These are phyloP conservation scores for Chalcis sispes DNA, from an alignment of 2,888 invertebrate species.

Conservation along the genomic window DNA sequence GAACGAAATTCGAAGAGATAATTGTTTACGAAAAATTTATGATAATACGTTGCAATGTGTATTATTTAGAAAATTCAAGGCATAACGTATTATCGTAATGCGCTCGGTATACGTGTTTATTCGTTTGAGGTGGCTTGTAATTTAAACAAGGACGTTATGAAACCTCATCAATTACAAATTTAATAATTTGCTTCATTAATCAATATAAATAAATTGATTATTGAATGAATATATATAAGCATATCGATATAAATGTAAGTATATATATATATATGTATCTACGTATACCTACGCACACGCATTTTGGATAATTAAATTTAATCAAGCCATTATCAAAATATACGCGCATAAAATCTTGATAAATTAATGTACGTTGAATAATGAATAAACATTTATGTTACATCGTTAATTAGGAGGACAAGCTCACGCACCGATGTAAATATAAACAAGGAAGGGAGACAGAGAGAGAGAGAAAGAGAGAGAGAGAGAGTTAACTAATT, in stretches of 20 bases:
- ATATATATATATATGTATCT: constrained; percentile 8
- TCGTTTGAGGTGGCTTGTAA: too few relatives aligned
- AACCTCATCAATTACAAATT: neutral
- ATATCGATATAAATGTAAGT: too few relatives aligned
- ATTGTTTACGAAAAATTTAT: too few relatives aligned
- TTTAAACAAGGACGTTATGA: too few relatives aligned
- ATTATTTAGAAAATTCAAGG: too few relatives aligned
- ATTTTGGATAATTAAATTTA: constrained; percentile 35
- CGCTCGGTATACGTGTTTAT: too few relatives aligned
- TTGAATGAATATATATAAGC: constrained; percentile 7
- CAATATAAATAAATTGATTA: neutral
- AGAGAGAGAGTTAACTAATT: constrained; percentile 9
- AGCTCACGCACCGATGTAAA: neutral
- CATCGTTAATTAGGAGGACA: neutral
- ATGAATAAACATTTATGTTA: constrained; percentile 33
- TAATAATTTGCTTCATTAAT: neutral
- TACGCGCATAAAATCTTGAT: constrained; percentile 8
- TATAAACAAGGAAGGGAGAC: too few relatives aligned
- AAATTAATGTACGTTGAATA: neutral
- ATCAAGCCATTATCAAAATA: constrained; percentile 11
- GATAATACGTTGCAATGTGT: too few relatives aligned
- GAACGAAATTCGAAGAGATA: too few relatives aligned
- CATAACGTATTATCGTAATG: too few relatives aligned
- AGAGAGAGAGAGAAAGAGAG: too few relatives aligned
- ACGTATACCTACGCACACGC: neutral